Conservation (phyloP, 2,113 vertebrate genomes). For the Anhinga anhinga region DNA sequence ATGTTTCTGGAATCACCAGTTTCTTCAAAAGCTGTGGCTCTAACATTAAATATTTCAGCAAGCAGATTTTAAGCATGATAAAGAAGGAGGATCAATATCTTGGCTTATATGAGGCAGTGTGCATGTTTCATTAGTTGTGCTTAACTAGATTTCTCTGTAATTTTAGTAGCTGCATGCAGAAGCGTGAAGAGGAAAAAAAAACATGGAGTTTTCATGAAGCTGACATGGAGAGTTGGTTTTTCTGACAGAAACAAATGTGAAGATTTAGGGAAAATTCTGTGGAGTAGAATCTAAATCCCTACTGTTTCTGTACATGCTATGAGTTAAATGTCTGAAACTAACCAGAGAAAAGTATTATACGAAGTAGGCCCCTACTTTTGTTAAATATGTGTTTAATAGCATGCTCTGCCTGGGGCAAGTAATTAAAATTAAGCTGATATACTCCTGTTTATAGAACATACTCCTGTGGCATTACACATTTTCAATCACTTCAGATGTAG, state of each 20-base stretch:
- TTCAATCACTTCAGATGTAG: neutral
- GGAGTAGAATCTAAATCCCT: neutral
- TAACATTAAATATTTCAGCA: neutral
- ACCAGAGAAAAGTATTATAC: neutral
- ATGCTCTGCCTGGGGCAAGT: neutral
- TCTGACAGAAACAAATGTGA: neutral
- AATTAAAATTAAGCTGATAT: neutral
- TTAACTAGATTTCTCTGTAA: neutral
- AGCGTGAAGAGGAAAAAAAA: neutral
- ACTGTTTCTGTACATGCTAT: neutral
- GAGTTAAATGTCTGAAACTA: neutral
- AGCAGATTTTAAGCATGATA: neutral
- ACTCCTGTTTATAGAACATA: neutral
- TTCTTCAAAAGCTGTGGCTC: neutral
- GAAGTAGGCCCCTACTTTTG: neutral
- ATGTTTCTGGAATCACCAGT: neutral
- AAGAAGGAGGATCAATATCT: neutral
- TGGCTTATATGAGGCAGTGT: neutral
- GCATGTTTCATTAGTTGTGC: neutral
- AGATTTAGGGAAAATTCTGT: neutral
- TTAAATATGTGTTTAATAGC: neutral
- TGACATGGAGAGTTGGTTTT: rapidly evolving
- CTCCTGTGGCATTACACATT: neutral
- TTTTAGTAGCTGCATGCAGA: neutral
- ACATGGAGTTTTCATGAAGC: neutral